Evolutionary conservation across 2,888 invertebrate genomes (phyloP), one percentile per base, ranked within the genome.

Genomic region (Phyllotreta cruciferae): DNA sequence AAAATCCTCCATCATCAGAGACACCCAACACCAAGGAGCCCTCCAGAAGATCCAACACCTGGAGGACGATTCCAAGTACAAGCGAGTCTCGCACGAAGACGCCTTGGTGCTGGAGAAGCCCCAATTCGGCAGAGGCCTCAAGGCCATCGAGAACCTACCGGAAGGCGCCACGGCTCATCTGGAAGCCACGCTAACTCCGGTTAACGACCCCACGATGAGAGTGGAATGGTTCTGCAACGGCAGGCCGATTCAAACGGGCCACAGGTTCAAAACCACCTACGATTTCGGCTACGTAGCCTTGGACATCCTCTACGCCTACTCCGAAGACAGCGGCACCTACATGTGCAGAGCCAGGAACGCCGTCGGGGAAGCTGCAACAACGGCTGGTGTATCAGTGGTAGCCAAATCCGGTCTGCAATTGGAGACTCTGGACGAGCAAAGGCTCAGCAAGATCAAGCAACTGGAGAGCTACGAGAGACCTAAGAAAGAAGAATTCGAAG

Each of bases 181-280:
- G 73, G 97, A 97, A 83, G 96, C 96, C 0, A 96, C 96, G 4
- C 83, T 99, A 37, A 94, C 96, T 0, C 99, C 99, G 0, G 94
- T 98, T 39, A 97, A 98, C 75, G 99, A 99, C 81, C 96, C 98
- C 3, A 96, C 96, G 6, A 98, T 99, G 98, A 90, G 91, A 71
- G 96, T 99, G 7, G 98, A 98, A 83, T 99, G 98, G 99, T 97
- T 89, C 83, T 92, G 94, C 80, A 95, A 99, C 82, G 98, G 96
- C 56, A 87, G 90, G 75, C 96, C 97, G 1, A 89, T 99, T 74
- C 92, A 92, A 76, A 91, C 92, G 78, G 94, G 97, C 53, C 97
- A 97, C 80, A 89, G 98, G 70, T 98, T 97, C 82, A 95, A 95
- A 81, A 95, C 96, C 3, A 94, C 93, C 1, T 94, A 96, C 77